Percentiles rank a stretch among this genome's conserved stretches.
phyloP scores from a whole-genome alignment of 2,797 vertebrate genomes.

The Rhinophrynus dorsalis region DNA sequence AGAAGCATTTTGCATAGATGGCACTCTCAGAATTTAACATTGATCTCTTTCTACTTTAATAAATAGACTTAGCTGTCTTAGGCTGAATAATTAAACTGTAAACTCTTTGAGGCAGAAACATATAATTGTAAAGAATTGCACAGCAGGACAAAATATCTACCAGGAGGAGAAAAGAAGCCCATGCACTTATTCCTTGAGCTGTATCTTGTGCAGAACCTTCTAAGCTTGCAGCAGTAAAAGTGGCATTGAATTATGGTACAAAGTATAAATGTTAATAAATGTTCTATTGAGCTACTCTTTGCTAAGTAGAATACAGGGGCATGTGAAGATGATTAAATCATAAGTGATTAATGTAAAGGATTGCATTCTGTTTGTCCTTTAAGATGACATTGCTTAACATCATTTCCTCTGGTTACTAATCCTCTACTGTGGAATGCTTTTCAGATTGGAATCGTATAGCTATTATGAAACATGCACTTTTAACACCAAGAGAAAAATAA shows the following conservation, averaged over 20 bases:
- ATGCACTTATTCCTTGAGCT: background rate
- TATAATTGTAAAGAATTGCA: background rate
- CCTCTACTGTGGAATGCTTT: background rate
- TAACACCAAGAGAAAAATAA: background rate
- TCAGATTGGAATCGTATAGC: background rate
- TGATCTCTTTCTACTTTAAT: too few species aligned
- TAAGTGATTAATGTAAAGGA: conserved; percentile 17
- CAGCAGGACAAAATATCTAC: background rate
- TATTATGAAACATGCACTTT: conserved; percentile 1
- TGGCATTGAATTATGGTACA: background rate
- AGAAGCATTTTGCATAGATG: too few species aligned
- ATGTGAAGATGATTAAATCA: conserved; percentile 22
- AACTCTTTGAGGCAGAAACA: background rate
- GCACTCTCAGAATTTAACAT: too few species aligned
- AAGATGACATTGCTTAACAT: conserved; percentile 24
- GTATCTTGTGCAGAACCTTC: background rate
- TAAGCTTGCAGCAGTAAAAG: conserved; percentile 15
- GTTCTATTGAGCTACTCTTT: conserved; percentile 9
- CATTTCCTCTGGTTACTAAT: background rate
- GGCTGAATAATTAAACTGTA: background rate
- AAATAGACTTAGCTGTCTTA: too few species aligned
- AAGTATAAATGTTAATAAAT: conserved; percentile 15
- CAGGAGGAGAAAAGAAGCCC: background rate
- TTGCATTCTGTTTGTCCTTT: conserved; percentile 18
- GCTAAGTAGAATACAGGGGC: background rate